Evolutionary conservation across 2,113 vertebrate species (phyloP).

Genomic region (Callorhinus ursinus): DNA sequence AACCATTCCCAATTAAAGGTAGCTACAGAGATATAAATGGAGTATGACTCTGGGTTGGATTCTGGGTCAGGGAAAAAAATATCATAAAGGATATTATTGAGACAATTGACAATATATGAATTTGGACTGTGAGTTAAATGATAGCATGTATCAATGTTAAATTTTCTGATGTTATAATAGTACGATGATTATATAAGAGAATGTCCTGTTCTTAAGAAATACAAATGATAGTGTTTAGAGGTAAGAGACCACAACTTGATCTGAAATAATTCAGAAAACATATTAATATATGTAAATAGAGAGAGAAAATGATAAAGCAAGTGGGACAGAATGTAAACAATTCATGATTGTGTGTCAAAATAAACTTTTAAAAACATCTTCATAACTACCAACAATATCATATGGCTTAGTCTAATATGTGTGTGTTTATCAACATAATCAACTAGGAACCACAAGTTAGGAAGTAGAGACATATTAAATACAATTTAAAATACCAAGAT

Average conservation of each 20-base stretch:
- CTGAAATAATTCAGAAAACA: conserved; percentile 21
- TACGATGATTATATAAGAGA: not conserved
- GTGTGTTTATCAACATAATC: not conserved
- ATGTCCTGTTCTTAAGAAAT: not conserved
- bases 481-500: conserved; percentile 30
- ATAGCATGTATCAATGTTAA: not conserved
- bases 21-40: not conserved
- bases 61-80: not conserved
- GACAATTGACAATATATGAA: not conserved
- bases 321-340: not conserved
- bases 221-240: not conserved
- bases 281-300: not conserved
- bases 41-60: not conserved
- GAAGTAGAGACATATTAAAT: conserved; percentile 31
- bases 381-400: not conserved
- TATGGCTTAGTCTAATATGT: not conserved
- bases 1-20: not conserved
- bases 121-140: not conserved
- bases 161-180: conserved; percentile 31
- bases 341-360: conserved; percentile 16
- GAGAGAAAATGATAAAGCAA: not conserved
- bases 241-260: not conserved
- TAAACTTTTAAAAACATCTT: not conserved
- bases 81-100: not conserved
- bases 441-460: not conserved